phyloP scores from a whole-genome alignment of 2,113 vertebrate genomes.

The Sander lucioperca region DNA sequence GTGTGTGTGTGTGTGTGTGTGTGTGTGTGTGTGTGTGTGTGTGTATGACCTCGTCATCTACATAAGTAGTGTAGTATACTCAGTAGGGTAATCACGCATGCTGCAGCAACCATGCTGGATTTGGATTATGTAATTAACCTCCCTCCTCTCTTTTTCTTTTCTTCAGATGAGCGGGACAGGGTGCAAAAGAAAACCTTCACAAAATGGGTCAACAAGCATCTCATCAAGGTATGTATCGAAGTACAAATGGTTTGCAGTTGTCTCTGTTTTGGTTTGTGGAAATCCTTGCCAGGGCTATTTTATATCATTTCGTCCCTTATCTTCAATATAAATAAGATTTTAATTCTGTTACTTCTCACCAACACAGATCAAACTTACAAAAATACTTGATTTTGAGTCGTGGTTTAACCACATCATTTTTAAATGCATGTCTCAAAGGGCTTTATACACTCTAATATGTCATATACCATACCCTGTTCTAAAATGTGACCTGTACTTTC shows the following conservation, averaged over 20 bases:
- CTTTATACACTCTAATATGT: too few species aligned
- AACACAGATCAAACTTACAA: background rate
- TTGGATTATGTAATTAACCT: constrained; percentile 46
- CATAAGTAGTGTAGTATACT: too few species aligned
- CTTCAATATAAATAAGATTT: background rate
- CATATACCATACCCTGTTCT: background rate
- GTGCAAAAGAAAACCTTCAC: constrained; percentile 99
- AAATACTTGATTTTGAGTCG: background rate
- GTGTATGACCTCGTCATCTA: background rate
- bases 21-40: background rate
- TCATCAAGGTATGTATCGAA: constrained; percentile 92
- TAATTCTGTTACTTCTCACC: background rate
- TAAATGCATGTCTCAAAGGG: background rate
- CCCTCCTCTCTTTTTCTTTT: constrained; percentile 25
- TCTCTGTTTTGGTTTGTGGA: background rate
- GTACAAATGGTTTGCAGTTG: background rate
- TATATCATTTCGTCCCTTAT: background rate
- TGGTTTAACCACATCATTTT: background rate
- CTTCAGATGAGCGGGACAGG: constrained; percentile 95
- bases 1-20: too few species aligned
- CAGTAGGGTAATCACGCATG: background rate
- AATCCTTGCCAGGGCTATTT: background rate
- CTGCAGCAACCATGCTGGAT: background rate
- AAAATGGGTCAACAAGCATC: constrained; percentile 99
- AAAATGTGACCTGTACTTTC: background rate